A percentile compares a stretch with the other conserved stretches of the same genome.
Evolutionary conservation across 92 coral and sea anemone genomes (phyloP).

Genomic region (Palythoa grandiflora): DNA sequence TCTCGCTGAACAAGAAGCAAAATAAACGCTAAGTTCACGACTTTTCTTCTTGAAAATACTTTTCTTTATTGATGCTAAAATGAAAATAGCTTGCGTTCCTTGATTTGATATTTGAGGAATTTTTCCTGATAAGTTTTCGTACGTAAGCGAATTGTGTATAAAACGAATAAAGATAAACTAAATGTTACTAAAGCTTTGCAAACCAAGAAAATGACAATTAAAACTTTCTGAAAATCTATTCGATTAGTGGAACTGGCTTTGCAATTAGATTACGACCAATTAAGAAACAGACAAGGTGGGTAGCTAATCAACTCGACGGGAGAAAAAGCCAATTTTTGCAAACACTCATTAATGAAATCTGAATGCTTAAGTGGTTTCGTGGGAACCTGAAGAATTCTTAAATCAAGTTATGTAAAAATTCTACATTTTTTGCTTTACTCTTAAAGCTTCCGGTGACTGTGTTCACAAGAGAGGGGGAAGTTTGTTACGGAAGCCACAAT

Average conservation of each 20-base stretch:
- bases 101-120: neutral
- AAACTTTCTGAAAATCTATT: conserved; percentile 9
- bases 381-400: neutral
- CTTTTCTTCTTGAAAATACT: neutral
- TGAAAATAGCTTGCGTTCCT: neutral
- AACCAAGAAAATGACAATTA: conserved; percentile 1
- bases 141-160: neutral
- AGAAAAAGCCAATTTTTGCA: conserved; percentile 57
- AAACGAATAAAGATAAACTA: neutral
- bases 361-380: neutral
- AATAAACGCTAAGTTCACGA: neutral
- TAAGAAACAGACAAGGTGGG: neutral
- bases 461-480: neutral
- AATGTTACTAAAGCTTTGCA: conserved; percentile 5
- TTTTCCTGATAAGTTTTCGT: neutral
- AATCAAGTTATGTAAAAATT: neutral
- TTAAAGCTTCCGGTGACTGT: neutral
- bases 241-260: conserved; percentile 30
- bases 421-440: neutral
- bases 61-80: neutral
- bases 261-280: conserved; percentile 18
- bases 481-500: neutral
- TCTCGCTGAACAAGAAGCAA: neutral
- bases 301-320: conserved; percentile 53
- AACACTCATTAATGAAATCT: conserved; percentile 55